phyloP scores from a whole-genome alignment of 2,888 invertebrate species.

The Operophtera brumata region DNA sequence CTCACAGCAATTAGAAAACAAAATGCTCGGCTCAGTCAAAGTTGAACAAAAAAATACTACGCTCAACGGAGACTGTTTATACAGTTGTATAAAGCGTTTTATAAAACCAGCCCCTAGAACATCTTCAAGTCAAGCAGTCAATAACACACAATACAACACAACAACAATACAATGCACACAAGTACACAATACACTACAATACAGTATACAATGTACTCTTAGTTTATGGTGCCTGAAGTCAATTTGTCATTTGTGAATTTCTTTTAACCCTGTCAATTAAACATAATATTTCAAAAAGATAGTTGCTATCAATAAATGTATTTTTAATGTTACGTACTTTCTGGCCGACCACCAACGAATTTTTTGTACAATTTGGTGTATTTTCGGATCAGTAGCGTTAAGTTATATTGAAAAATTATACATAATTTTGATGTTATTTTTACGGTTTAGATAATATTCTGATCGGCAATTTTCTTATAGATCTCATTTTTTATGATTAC shows the following conservation, averaged over 20 bases:
- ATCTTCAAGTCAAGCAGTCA: constrained; percentile 13
- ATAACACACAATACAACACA: too few relatives aligned
- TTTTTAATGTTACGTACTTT: not conserved
- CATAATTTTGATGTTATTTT: constrained; percentile 1
- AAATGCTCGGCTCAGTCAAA: too few relatives aligned
- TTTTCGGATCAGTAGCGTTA: constrained; percentile 16
- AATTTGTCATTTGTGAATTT: constrained; percentile 66
- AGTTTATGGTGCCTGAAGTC: constrained; percentile 70
- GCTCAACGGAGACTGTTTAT: too few relatives aligned
- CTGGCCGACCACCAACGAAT: too few relatives aligned
- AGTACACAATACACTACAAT: too few relatives aligned
- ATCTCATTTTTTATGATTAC: constrained; percentile 6
- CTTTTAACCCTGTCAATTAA: constrained; percentile 73
- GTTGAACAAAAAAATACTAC: too few relatives aligned
- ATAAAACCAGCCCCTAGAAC: not conserved
- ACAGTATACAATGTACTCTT: too few relatives aligned
- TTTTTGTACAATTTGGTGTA: constrained; percentile 8
- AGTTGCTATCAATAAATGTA: constrained; percentile 36
- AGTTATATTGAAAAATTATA: constrained; percentile 15
- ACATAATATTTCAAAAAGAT: constrained; percentile 48
- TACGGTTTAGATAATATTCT: constrained; percentile 10
- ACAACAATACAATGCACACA: too few relatives aligned
- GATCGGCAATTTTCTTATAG: constrained; percentile 6
- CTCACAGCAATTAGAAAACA: not conserved
- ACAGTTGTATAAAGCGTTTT: not conserved